These are phyloP conservation scores for Epizoanthus illoricatus DNA, from an alignment of 92 coral and sea anemone genomes.

Conservation along the genomic window DNA sequence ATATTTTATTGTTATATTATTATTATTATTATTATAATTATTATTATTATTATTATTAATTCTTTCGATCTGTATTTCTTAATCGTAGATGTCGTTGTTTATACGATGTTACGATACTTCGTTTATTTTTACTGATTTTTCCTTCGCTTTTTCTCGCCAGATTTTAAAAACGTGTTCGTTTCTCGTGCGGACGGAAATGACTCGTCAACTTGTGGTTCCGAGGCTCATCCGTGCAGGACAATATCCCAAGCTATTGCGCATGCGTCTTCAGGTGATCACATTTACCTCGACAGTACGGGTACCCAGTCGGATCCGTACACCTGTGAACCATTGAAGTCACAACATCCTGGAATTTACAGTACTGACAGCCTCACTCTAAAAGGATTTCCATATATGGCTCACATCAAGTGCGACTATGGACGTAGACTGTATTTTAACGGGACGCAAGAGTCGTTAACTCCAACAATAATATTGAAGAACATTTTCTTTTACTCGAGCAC, in stretches of 20 bases:
- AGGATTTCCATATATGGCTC: slow-evolving; percentile 2
- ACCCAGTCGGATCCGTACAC: slow-evolving; percentile 30
- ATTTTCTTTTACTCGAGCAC: too few species aligned
- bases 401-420: too few species aligned
- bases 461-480: too few species aligned
- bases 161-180: slow-evolving; percentile 9
- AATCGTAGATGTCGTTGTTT: too few species aligned
- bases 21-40: too few species aligned
- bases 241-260: slow-evolving; percentile 26
- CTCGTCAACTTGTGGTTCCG: slow-evolving; percentile 9
- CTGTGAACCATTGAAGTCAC: slow-evolving; percentile 25
- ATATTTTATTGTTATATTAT: too few species aligned
- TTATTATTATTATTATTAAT: too few species aligned
- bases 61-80: too few species aligned
- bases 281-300: slow-evolving; percentile 41
- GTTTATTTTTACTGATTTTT: too few species aligned
- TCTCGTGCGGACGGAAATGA: slow-evolving; percentile 33
- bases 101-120: too few species aligned
- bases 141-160: neutral
- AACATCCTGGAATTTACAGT: slow-evolving; percentile 26
- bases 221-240: slow-evolving; percentile 27
- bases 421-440: too few species aligned
- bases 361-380: slow-evolving; percentile 16
- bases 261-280: neutral
- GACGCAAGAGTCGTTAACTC: too few species aligned